phyloP scores from a whole-genome alignment of 2,888 invertebrate genomes.

The Periphyllus acericola region DNA sequence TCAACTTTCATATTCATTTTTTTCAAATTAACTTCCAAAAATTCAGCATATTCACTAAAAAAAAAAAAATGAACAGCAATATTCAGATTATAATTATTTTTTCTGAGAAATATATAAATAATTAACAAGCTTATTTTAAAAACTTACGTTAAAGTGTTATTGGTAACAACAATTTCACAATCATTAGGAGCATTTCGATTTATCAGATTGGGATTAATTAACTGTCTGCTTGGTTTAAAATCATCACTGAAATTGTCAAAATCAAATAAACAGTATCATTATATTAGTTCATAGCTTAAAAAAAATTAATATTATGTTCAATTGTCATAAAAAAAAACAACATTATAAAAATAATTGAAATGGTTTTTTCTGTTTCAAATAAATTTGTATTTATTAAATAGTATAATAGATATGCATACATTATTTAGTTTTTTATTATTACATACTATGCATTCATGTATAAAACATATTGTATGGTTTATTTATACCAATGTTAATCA shows the following conservation, averaged over 20 bases:
- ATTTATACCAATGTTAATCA: too few relatives aligned
- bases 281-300: background rate
- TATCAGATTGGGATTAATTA: conserved; percentile 47
- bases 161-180: conserved; percentile 90
- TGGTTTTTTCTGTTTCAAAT: background rate
- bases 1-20: conserved; percentile 83
- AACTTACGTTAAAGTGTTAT: conserved; percentile 82
- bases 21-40: conserved; percentile 83
- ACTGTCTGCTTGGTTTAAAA: conserved; percentile 32
- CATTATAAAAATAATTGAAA: too few relatives aligned
- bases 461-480: too few relatives aligned
- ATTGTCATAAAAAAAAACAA: background rate
- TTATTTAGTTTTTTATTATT: too few relatives aligned
- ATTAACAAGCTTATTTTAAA: background rate
- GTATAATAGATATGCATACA: background rate
- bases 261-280: background rate
- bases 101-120: background rate
- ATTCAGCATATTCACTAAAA: conserved; percentile 85
- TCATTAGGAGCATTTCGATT: conserved; percentile 72
- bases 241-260: conserved; percentile 42
- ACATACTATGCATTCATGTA: too few relatives aligned
- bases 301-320: background rate
- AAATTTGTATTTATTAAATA: background rate
- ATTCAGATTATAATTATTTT: background rate
- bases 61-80: background rate